Conservation (phyloP, 2,888 invertebrate genomes). For the Drosophila suboccidentalis region DNA sequence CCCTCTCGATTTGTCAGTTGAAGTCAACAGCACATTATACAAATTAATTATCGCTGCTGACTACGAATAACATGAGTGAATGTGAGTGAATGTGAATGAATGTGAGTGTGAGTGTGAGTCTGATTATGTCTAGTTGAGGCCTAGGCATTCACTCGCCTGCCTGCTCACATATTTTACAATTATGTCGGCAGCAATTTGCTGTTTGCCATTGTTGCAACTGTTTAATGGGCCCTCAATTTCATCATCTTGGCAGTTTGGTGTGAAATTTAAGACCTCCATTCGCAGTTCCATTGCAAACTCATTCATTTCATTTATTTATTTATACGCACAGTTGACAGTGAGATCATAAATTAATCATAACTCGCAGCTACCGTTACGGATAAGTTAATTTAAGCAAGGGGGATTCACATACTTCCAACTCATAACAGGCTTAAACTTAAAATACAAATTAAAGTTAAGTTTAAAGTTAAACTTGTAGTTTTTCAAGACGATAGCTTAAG, state of each 20-base stretch:
- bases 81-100: conserved; percentile 1
- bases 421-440: too few relatives aligned
- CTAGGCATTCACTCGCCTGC: conserved; percentile 1
- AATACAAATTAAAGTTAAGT: too few relatives aligned
- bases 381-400: background rate
- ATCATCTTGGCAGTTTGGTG: conserved; percentile 32
- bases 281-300: background rate
- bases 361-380: background rate
- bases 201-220: conserved; percentile 29
- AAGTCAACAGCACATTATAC: conserved; percentile 67
- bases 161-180: conserved; percentile 53
- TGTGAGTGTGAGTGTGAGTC: conserved; percentile 5
- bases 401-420: background rate
- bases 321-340: conserved; percentile 12
- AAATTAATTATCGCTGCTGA: conserved; percentile 67
- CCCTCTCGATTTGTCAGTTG: conserved; percentile 25
- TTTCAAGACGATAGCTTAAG: too few relatives aligned
- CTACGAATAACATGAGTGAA: conserved; percentile 1
- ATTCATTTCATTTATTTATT: conserved; percentile 12
- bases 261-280: conserved; percentile 10
- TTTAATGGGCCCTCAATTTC: conserved; percentile 19
- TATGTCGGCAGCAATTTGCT: conserved; percentile 60
- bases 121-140: conserved; percentile 2
- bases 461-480: too few relatives aligned
- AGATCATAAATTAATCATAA: conserved; percentile 2